phyloP scores from a whole-genome alignment of 2,113 vertebrate genomes.

The Zosterops japonicus region DNA sequence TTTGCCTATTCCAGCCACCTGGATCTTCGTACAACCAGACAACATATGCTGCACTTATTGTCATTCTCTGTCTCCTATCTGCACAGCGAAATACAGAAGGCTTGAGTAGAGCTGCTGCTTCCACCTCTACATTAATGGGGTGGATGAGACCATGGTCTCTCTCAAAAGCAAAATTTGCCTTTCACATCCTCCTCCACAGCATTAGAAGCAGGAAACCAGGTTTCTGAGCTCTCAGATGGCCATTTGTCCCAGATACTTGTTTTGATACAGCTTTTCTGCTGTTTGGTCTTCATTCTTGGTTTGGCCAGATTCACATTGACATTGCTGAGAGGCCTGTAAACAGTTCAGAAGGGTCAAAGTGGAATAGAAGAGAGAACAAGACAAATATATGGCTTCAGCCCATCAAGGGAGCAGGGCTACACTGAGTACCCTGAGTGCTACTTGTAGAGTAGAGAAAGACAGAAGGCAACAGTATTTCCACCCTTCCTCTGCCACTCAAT shows the following conservation, averaged over 20 bases:
- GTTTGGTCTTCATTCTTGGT: neutral
- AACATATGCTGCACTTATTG: neutral
- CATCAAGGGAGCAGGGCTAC: rapidly evolving
- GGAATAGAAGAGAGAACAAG: neutral
- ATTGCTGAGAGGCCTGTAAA: neutral
- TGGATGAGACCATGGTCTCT: neutral
- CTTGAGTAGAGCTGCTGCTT: neutral
- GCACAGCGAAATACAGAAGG: neutral
- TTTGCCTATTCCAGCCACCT: neutral
- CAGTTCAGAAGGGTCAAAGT: neutral
- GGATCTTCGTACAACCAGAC: neutral
- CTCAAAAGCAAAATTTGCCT: neutral
- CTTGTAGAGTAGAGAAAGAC: neutral
- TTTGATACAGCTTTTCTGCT: neutral
- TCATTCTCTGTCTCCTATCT: neutral
- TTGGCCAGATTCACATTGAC: neutral
- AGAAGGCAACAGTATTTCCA: neutral
- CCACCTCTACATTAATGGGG: rapidly evolving
- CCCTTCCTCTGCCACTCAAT: neutral
- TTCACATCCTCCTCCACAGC: neutral
- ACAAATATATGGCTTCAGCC: neutral
- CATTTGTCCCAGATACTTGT: neutral
- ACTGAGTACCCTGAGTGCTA: neutral
- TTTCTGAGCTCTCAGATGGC: neutral
- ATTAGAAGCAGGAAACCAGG: neutral